phyloP scores from a whole-genome alignment of 2,888 invertebrate genomes.

The Hylaea fasciaria region DNA sequence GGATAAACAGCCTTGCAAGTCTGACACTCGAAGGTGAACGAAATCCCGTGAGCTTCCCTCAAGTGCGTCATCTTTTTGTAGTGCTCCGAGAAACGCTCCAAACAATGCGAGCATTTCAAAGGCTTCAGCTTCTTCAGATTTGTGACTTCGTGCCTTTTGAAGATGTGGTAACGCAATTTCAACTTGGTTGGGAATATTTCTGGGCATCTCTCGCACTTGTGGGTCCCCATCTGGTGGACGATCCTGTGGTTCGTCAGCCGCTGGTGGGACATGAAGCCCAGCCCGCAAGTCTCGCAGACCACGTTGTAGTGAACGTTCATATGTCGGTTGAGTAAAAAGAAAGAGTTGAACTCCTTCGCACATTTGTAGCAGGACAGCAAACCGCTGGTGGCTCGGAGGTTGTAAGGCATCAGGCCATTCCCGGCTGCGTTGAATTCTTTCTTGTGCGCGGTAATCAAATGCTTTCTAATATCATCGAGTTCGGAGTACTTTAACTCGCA shows the following conservation, averaged over 20 bases:
- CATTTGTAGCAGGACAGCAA: slow-evolving; percentile 72
- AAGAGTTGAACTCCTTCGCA: slow-evolving; percentile 71
- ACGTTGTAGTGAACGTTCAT: slow-evolving; percentile 79
- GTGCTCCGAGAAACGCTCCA: slow-evolving; percentile 76
- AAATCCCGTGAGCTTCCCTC: slow-evolving; percentile 72
- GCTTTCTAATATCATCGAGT: slow-evolving; percentile 70
- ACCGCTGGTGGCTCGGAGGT: slow-evolving; percentile 64
- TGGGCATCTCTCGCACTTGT: slow-evolving; percentile 73
- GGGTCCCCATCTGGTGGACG: slow-evolving; percentile 72
- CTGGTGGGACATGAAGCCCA: slow-evolving; percentile 77
- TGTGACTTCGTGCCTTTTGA: slow-evolving; percentile 71
- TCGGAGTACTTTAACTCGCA: slow-evolving; percentile 73
- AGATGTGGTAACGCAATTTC: slow-evolving; percentile 71
- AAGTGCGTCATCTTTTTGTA: slow-evolving; percentile 78
- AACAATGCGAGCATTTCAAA: slow-evolving; percentile 75
- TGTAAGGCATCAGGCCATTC: slow-evolving; percentile 75
- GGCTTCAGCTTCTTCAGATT: slow-evolving; percentile 72
- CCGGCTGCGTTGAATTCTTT: slow-evolving; percentile 77
- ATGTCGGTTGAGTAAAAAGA: slow-evolving; percentile 73
- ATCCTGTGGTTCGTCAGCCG: slow-evolving; percentile 72
- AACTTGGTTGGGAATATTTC: slow-evolving; percentile 72
- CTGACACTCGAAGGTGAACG: slow-evolving; percentile 72
- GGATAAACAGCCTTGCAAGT: slow-evolving; percentile 67
- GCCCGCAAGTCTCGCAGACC: slow-evolving; percentile 77
- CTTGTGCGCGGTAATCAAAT: slow-evolving; percentile 63